These are phyloP conservation scores for Acleris cristana DNA, from an alignment of 2,888 invertebrate genomes.

Conservation along the genomic window DNA sequence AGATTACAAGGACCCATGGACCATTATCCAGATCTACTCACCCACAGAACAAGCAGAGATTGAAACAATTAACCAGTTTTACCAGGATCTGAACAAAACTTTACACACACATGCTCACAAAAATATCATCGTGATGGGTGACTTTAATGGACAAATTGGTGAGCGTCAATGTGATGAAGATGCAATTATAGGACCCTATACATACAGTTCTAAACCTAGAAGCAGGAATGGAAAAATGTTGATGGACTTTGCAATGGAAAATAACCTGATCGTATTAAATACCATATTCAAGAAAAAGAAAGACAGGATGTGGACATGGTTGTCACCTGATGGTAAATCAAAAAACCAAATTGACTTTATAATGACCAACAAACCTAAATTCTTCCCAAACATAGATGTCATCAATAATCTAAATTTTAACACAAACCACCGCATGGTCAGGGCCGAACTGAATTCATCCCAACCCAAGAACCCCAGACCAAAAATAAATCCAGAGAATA, in stretches of 20 bases:
- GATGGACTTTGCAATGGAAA: not conserved
- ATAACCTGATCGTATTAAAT: not conserved
- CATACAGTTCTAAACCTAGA: not conserved
- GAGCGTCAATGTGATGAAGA: too few relatives aligned
- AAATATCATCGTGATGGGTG: too few relatives aligned
- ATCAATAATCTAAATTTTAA: not conserved
- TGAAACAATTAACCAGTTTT: too few relatives aligned
- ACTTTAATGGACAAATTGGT: too few relatives aligned
- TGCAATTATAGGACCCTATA: too few relatives aligned
- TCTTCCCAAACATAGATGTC: not conserved
- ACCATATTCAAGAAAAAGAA: not conserved
- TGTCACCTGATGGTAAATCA: not conserved
- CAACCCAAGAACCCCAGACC: too few relatives aligned
- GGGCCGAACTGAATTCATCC: not conserved
- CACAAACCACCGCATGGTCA: not conserved
- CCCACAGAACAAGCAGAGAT: too few relatives aligned
- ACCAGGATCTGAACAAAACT: too few relatives aligned
- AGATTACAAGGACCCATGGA: too few relatives aligned
- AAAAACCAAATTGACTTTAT: conserved; percentile 2
- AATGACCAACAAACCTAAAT: not conserved
- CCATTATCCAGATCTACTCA: too few relatives aligned
- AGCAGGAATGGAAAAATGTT: not conserved
- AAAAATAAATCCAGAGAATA: too few relatives aligned
- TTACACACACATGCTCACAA: too few relatives aligned
- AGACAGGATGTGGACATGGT: not conserved